Percentiles rank a stretch among this genome's conserved stretches.
phyloP scores from a whole-genome alignment of 2,888 invertebrate species.

The Leptopilina myrica region DNA sequence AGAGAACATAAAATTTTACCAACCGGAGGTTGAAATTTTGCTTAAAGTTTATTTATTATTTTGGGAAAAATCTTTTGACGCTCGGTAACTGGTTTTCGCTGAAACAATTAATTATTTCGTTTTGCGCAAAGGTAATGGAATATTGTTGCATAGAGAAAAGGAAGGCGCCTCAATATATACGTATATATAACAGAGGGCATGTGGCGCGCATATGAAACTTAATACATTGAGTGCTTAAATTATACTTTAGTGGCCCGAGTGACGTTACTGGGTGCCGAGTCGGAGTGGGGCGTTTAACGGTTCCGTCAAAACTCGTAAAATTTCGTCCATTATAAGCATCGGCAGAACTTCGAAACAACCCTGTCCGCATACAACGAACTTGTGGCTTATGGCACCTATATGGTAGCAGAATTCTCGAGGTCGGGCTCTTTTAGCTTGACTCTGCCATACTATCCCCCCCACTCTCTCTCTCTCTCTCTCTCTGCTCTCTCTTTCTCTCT shows the following conservation, averaged over 20 bases:
- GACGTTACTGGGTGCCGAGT: neutral
- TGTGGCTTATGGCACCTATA: constrained; percentile 52
- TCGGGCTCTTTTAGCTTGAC: constrained; percentile 48
- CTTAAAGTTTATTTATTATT: too few relatives aligned
- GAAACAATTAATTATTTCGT: neutral
- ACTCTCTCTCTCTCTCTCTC: constrained; percentile 51
- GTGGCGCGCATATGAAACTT: constrained; percentile 37
- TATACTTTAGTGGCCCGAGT: constrained; percentile 33
- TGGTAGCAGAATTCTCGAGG: constrained; percentile 50
- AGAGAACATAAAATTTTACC: too few relatives aligned
- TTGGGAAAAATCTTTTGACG: too few relatives aligned
- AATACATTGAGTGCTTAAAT: constrained; percentile 38
- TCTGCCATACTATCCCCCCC: constrained; percentile 48
- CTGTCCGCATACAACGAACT: constrained; percentile 45
- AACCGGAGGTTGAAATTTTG: too few relatives aligned
- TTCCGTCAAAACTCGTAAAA: constrained; percentile 64
- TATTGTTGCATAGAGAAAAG: constrained; percentile 12
- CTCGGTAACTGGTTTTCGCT: too few relatives aligned
- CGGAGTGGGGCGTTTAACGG: constrained; percentile 27
- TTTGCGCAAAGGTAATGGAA: constrained; percentile 1
- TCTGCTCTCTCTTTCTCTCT: constrained; percentile 43
- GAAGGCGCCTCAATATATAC: neutral
- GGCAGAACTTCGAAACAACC: constrained; percentile 50
- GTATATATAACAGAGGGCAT: constrained; percentile 6
- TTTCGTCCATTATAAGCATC: constrained; percentile 61